Percentiles rank a stretch among this genome's conserved stretches.
Conservation (phyloP, 2,113 vertebrate species). For the Hirundichthys speculiger region DNA sequence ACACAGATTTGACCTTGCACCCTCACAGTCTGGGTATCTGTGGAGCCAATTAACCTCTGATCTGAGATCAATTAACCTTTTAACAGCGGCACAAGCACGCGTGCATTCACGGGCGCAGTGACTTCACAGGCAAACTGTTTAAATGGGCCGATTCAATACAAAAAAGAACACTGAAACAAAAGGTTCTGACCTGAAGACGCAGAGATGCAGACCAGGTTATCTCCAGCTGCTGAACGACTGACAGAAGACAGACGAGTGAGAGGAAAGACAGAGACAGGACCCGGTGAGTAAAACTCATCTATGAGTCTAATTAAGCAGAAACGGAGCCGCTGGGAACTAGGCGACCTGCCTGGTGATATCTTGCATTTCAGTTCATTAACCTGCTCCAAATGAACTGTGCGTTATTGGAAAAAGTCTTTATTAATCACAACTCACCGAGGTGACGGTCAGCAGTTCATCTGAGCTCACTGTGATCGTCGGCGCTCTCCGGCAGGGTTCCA, state of each 20-base stretch:
- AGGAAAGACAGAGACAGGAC: slow-evolving; percentile 9
- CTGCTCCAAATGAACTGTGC: slow-evolving; percentile 65
- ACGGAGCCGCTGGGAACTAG: slow-evolving; percentile 35
- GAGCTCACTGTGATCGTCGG: slow-evolving; percentile 18
- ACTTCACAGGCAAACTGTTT: slow-evolving; percentile 4
- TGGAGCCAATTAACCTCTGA: slow-evolving; percentile 64
- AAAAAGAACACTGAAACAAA: slow-evolving; percentile 14
- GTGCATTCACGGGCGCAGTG: slow-evolving; percentile 26
- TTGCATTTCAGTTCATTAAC: slow-evolving; percentile 63
- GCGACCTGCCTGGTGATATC: slow-evolving; percentile 41
- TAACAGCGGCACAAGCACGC: slow-evolving; percentile 15
- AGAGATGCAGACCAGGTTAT: background rate
- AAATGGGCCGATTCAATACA: slow-evolving; percentile 18
- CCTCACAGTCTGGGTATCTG: slow-evolving; percentile 13
- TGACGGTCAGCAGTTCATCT: slow-evolving; percentile 40
- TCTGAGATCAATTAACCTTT: slow-evolving; percentile 59
- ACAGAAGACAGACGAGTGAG: background rate
- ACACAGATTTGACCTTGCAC: slow-evolving; percentile 23
- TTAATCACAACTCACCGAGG: slow-evolving; percentile 47
- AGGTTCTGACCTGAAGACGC: slow-evolving; percentile 17
- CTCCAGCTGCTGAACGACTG: background rate
- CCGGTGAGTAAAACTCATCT: slow-evolving; percentile 37
- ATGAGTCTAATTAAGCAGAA: slow-evolving; percentile 63
- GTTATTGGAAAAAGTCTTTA: slow-evolving; percentile 50
- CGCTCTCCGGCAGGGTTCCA: slow-evolving; percentile 15